Evolutionary conservation across 1,140 invertebrate genomes (phyloP).

Genomic region (Meloidogyne hapla): DNA sequence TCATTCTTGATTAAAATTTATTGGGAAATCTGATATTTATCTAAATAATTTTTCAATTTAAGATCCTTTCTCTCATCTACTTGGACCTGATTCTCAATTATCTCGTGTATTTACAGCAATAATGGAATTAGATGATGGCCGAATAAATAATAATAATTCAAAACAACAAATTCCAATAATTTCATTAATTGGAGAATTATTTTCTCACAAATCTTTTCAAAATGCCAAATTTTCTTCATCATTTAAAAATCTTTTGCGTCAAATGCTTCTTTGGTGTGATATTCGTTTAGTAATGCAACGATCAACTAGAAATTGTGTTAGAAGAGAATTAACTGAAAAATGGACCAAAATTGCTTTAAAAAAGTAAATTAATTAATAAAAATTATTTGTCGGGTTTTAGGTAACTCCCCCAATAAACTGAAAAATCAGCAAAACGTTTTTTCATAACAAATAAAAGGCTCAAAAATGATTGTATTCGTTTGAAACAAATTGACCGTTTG

Average conservation of each 20-base stretch:
- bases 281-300: conserved; percentile 16
- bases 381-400: too few species aligned
- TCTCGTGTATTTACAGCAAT: conserved; percentile 30
- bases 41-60: conserved; percentile 16
- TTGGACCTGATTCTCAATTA: conserved; percentile 20
- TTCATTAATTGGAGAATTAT: conserved; percentile 31
- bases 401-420: too few species aligned
- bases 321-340: conserved; percentile 1
- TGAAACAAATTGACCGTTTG: too few species aligned
- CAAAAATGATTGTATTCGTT: too few species aligned
- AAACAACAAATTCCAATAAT: conserved; percentile 1
- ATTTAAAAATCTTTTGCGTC: conserved; percentile 22
- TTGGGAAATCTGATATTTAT: too few species aligned
- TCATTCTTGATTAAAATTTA: too few species aligned
- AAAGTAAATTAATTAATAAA: background rate
- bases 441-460: too few species aligned
- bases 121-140: conserved; percentile 20
- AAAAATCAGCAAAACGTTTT: too few species aligned
- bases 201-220: conserved; percentile 33
- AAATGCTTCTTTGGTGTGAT: conserved; percentile 19
- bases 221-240: conserved; percentile 19
- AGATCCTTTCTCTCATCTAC: background rate
- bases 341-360: conserved; percentile 5
- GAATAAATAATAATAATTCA: conserved; percentile 8
- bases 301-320: conserved; percentile 10